Percentiles rank a stretch among this genome's conserved stretches.
These are phyloP conservation scores for Epinephelus moara DNA, from an alignment of 2,113 vertebrate genomes.

Conservation along the genomic window DNA sequence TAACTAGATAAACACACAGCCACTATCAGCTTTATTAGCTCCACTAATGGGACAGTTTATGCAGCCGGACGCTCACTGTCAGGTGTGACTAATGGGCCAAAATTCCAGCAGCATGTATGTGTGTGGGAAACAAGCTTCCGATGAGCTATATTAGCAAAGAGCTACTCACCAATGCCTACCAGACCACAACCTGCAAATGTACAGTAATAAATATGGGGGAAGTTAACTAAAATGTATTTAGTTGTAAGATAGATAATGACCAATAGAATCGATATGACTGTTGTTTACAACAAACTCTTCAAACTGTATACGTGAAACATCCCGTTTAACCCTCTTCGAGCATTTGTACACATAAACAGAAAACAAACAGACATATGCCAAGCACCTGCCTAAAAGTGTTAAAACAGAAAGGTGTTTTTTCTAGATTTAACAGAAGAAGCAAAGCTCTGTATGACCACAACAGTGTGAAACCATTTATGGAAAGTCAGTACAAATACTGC, in stretches of 20 bases:
- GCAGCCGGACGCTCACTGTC: background rate
- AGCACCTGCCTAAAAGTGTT: background rate
- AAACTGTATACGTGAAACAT: background rate
- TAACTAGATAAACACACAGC: constrained; percentile 25
- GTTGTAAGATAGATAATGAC: background rate
- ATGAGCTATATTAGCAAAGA: constrained; percentile 1
- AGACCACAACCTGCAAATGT: background rate
- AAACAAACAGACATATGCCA: background rate
- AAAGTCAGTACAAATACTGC: too few species aligned
- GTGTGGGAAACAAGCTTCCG: background rate
- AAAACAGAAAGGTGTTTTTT: background rate
- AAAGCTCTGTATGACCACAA: background rate
- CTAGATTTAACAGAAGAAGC: background rate
- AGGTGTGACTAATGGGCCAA: background rate
- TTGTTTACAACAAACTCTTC: background rate
- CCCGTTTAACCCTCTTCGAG: background rate
- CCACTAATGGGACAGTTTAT: background rate
- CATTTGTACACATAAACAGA: background rate
- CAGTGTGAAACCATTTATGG: too few species aligned
- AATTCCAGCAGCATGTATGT: background rate
- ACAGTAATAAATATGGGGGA: too few species aligned
- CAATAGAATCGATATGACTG: background rate
- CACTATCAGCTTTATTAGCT: constrained; percentile 1
- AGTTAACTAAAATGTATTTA: too few species aligned
- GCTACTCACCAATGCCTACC: background rate